Evolutionary conservation across 1,140 invertebrate genomes (phyloP), one percentile per base, ranked within the genome.

Genomic region (Drosophila tsacasi): DNA sequence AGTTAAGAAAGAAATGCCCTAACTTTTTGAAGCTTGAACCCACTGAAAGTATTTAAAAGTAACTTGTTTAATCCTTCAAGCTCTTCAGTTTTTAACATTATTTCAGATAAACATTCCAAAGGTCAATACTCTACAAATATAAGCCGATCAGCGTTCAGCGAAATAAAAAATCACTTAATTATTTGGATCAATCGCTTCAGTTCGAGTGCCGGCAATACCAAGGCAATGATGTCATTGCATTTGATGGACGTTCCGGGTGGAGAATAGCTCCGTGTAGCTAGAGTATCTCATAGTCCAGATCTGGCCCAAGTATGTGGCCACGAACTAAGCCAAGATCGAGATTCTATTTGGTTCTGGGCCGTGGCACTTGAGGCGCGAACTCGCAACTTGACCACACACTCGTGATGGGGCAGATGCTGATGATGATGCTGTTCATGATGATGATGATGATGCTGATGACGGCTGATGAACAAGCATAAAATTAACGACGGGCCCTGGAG

Each of bases 391-490:
- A 71, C 83, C 84, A 83, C 83, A 86, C 79, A 2, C 40, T 15
- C 23, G 32, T n/a, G 37, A 19, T 32, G 50, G 35, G 46, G 44
- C 68, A 62, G 35, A 32, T 37, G 49, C 46, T 37, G 40, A 57
- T 21, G 17, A 64, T 30, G 21, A 54, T 35, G 39, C 62, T 39
- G 30, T 30, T 30, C 9, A 32, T 10, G 15, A 17, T 32, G 30
- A 66, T 32, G 19, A 49, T 7, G 39, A 66, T 40, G 30, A 39
- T 37, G 49, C 55, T 37, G 50, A 32, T 68, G 63, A 55, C 40
- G 42, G 49, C 47, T 68, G 76, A 89, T 89, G 84, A 89, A 65
- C 64, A 69, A 62, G 72, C 84, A 79, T 23, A 80, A 79, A 87
- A 74, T 72, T 62, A 59, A 58, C 76, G 65, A 78, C 40, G 44